Base-by-base conservation (phyloP, 2,888 invertebrate species). In the Pediacus dermestoides region DNA sequence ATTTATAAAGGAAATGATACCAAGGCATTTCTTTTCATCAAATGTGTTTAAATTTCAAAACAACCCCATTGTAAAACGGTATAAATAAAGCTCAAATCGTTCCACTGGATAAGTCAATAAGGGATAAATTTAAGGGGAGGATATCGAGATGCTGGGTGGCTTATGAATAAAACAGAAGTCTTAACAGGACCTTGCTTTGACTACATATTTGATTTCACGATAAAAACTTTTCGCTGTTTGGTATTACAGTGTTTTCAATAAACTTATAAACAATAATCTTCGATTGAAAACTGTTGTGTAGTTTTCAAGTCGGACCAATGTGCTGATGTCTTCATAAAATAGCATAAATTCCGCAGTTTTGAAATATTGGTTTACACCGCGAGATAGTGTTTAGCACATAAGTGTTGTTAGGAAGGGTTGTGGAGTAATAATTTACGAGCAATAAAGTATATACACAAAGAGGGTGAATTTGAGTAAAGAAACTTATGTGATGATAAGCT, bases 101-200 rank as follows among this genome's bases (percentile, higher is more conserved):
- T 64, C 57, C 57, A 53, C 59, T 58, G 62, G 63, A 66, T 66
- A 65, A 67, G 68, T 68, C 66, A 67, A 66, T 68, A 67, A 67
- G 63, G 62, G 66, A 66, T 65, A 62, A 63, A 56, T 61, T 55
- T 53, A 55, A 63, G 60, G 63, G 63, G 64, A 58, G 60, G 63
- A 60, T 59, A 60, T 63, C 60, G 57, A 52, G 54, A 57, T 58
- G 55, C 57, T 57, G 58, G 62, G 58, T 58, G 64, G 64, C 66
- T 67, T 68, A 70, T 70, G 70, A 70, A 70, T 70, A 70, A 70
- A 70, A 70, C 69, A 70, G 67, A 67, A 69, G 68, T 67, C 66
- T 68, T 66, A 66, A 67, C 64, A 66, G 62, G 50, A 59, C 52
- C 52, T 57, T 54, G 53, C 57, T 54, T 53, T 55, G 52, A 48